Evolutionary conservation across 2,797 vertebrate genomes (phyloP).

Genomic region (Coregonus ussuriensis): DNA sequence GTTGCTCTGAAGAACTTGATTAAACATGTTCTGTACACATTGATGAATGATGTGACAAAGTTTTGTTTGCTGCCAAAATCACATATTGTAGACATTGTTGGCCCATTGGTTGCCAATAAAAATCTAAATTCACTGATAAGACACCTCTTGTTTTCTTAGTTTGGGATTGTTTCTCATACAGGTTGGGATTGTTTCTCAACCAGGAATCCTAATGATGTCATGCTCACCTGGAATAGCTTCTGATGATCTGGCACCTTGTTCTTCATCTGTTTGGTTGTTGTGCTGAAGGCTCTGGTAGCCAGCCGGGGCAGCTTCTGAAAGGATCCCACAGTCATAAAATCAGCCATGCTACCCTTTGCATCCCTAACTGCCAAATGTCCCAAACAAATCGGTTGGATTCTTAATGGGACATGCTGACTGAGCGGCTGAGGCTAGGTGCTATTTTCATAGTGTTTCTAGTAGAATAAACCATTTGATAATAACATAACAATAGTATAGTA

Average conservation of each 20-base stretch:
- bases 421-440: not conserved
- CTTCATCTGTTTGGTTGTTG: constrained; percentile 65
- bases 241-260: constrained; percentile 82
- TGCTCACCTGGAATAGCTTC: constrained; percentile 84
- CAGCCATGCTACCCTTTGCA: not conserved
- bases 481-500: not conserved
- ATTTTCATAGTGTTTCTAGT: not conserved
- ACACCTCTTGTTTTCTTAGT: no score
- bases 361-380: not conserved
- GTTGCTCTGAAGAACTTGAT: not conserved
- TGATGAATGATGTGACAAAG: not conserved
- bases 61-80: not conserved
- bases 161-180: no score
- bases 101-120: not conserved
- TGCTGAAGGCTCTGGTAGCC: constrained; percentile 69
- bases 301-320: constrained; percentile 62
- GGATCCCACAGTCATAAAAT: not conserved
- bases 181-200: no score
- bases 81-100: not conserved
- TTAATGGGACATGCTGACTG: not conserved
- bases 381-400: not conserved
- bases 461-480: not conserved
- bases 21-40: not conserved
- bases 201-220: no score
- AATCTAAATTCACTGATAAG: not conserved